A percentile compares a stretch with the other conserved stretches of the same genome.
These are phyloP conservation scores for Antedon mediterranea DNA, from an alignment of 53 echinoderm and acorn worm genomes.

Conservation along the genomic window DNA sequence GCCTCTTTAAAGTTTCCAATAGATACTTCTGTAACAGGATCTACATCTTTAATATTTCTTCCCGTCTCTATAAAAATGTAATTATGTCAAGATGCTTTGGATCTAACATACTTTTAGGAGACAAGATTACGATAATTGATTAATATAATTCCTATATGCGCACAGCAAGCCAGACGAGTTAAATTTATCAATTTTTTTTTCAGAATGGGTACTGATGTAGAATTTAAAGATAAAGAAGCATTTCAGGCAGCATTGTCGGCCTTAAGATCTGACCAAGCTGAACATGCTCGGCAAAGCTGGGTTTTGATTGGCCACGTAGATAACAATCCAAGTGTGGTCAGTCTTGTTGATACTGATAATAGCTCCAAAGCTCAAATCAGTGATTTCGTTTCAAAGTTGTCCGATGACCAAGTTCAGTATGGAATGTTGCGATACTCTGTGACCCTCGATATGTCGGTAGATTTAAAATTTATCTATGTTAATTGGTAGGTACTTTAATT, in stretches of 20 bases:
- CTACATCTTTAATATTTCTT: too few relatives aligned
- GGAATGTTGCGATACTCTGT: neutral
- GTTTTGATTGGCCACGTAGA: neutral
- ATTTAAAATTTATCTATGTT: conserved; percentile 25
- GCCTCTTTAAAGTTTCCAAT: too few relatives aligned
- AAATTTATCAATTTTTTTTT: neutral
- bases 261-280: neutral
- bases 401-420: neutral
- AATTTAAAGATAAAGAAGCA: neutral
- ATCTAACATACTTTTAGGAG: too few relatives aligned
- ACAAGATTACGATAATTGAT: too few relatives aligned
- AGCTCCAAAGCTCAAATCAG: neutral
- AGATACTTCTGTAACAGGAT: too few relatives aligned
- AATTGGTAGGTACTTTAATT: conserved; percentile 38
- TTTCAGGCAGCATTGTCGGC: neutral
- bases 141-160: too few relatives aligned
- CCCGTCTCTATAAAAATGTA: too few relatives aligned
- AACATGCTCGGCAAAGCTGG: neutral
- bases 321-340: neutral
- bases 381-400: neutral
- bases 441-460: conserved; percentile 10
- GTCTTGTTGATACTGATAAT: neutral
- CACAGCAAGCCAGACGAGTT: too few relatives aligned
- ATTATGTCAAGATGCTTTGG: too few relatives aligned
- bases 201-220: neutral